Evolutionary conservation across 2,113 vertebrate species (phyloP).

Genomic region (Marmota flaviventris): DNA sequence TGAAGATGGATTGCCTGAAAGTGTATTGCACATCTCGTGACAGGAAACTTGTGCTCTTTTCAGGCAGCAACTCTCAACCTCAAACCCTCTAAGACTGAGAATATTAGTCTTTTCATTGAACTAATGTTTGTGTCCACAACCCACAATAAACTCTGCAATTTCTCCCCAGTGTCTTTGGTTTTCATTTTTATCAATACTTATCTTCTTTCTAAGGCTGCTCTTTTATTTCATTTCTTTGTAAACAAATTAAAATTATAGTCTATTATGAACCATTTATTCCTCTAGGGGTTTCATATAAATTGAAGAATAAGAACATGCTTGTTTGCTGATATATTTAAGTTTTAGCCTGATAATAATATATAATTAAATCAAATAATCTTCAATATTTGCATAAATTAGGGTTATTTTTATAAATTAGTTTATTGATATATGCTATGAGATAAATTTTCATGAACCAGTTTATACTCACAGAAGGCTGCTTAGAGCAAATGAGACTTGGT

Average conservation of each 20-base stretch:
- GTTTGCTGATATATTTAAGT: background rate
- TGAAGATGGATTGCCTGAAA: background rate
- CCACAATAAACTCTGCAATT: background rate
- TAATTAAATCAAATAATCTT: background rate
- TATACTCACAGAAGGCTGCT: background rate
- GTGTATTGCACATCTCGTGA: background rate
- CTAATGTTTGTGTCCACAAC: background rate
- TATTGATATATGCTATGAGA: background rate
- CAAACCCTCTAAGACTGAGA: background rate
- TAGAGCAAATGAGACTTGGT: background rate
- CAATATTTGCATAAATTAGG: background rate
- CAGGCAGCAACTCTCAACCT: background rate
- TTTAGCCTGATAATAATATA: background rate
- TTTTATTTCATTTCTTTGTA: background rate
- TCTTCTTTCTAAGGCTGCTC: background rate
- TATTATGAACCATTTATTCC: background rate
- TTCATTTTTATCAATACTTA: background rate
- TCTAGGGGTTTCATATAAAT: background rate
- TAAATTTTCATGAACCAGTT: background rate
- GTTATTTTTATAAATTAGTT: background rate
- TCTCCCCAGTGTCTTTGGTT: background rate
- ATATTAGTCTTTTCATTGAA: background rate
- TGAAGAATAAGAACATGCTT: background rate
- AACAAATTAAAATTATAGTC: background rate
- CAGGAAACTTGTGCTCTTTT: background rate